Percentiles rank a stretch among this genome's conserved stretches.
phyloP scores from a whole-genome alignment of 2,888 invertebrate species.

The Petrolisthes manimaculis region DNA sequence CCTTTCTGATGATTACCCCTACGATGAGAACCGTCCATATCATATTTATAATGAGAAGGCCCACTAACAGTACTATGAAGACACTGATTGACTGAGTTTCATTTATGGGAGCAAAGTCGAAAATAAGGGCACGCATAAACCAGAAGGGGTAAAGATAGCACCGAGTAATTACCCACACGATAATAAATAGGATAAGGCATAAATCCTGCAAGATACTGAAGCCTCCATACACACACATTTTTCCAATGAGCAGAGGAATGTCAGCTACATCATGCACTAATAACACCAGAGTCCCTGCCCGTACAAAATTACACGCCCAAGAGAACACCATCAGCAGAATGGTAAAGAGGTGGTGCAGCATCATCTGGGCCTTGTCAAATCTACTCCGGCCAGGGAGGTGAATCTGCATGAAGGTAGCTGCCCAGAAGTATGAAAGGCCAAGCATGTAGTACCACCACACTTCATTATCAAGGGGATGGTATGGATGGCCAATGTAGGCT shows the following conservation, averaged over 20 bases:
- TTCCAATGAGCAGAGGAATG: conserved; percentile 51
- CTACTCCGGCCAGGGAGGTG: conserved; percentile 27
- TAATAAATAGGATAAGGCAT: conserved; percentile 42
- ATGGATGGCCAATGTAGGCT: conserved; percentile 85
- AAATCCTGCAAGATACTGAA: conserved; percentile 30
- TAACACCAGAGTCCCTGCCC: conserved; percentile 54
- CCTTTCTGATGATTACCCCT: conserved; percentile 69
- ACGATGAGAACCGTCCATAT: conserved; percentile 96
- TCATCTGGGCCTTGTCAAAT: conserved; percentile 41
- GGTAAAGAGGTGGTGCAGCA: conserved; percentile 53
- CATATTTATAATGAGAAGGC: conserved; percentile 84
- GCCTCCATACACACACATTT: conserved; percentile 45
- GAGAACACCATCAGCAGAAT: conserved; percentile 54
- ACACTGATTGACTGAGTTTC: conserved; percentile 86
- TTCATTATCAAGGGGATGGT: conserved; percentile 75
- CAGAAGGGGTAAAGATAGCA: conserved; percentile 55
- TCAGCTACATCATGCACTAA: conserved; percentile 54
- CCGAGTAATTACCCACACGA: conserved; percentile 53
- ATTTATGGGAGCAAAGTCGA: conserved; percentile 2
- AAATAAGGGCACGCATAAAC: conserved; percentile 44
- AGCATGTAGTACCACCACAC: conserved; percentile 61
- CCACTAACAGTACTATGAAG: conserved; percentile 86
- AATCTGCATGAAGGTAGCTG: conserved; percentile 41
- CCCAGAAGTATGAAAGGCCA: conserved; percentile 52
- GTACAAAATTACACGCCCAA: conserved; percentile 54